phyloP scores from a whole-genome alignment of 92 coral and sea anemone genomes.

The Scolanthus callimorphus region DNA sequence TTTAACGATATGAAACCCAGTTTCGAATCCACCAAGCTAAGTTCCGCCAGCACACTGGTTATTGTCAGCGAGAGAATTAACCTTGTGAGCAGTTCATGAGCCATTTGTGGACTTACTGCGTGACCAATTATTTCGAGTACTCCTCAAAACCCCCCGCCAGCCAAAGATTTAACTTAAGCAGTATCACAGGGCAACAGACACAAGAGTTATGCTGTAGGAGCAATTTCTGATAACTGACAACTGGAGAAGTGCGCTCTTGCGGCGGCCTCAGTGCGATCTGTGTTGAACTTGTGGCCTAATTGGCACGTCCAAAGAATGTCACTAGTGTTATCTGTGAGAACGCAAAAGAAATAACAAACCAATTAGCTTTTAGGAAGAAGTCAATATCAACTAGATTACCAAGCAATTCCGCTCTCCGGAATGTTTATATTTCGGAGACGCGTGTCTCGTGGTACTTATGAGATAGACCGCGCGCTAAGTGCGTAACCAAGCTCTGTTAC shows the following conservation, averaged over 20 bases:
- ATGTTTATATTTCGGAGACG: slow-evolving; percentile 29
- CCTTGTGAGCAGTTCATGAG: neutral
- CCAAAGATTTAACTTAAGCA: too few relatives aligned
- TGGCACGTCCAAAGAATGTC: slow-evolving; percentile 2
- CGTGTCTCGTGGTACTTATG: slow-evolving; percentile 26
- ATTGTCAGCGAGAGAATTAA: neutral
- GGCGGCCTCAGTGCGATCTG: neutral
- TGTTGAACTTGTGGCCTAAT: neutral
- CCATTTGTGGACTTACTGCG: too few relatives aligned
- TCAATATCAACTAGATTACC: slow-evolving; percentile 43
- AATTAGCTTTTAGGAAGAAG: slow-evolving; percentile 22
- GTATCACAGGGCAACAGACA: too few relatives aligned
- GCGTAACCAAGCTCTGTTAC: too few relatives aligned
- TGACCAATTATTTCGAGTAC: too few relatives aligned
- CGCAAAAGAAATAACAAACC: slow-evolving; percentile 2
- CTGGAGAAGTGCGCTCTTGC: too few relatives aligned
- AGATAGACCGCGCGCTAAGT: neutral
- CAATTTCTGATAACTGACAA: too few relatives aligned
- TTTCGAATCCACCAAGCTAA: neutral
- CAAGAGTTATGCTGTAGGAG: too few relatives aligned
- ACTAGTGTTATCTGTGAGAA: slow-evolving; percentile 21
- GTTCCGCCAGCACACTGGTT: neutral
- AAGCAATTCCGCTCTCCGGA: slow-evolving; percentile 1
- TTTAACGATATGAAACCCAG: neutral
- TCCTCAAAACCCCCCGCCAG: too few relatives aligned